Evolutionary conservation across 2,888 invertebrate species (phyloP), one percentile per base, ranked within the genome.

Genomic region (Dyspetes luteomarginatus): DNA sequence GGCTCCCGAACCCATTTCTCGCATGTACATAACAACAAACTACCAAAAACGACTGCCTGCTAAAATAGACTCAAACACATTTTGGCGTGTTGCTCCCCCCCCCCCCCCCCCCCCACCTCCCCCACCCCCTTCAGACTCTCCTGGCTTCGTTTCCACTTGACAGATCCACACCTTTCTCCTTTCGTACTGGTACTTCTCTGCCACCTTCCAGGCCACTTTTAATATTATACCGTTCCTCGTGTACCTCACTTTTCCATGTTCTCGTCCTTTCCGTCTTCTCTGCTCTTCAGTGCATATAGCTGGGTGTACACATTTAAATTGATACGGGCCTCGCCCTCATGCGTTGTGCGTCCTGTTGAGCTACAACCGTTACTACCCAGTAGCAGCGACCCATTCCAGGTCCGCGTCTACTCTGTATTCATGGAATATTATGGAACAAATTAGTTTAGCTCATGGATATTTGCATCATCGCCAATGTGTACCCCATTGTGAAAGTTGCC

Each of bases 381-480:
- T 26, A 19, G 3, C 22, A 43, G 30, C n/a, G 12, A 3, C 19
- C 43, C 72, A 45, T 24, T 19, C 67, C 73, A 64, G 82, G 81
- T 81, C 79, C 69, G n/a, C n/a, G 52, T 82, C 85, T 83, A 78
- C 82, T 89, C 88, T 82, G 88, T 89, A 89, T 89, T 89, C 89
- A 89, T 89, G 86, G 88, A 88, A 89, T 88, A 89, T 86, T 85
- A 83, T 82, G 83, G 80, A 74, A 81, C 81, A 83, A 85, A 86
- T 86, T 85, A 86, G 84, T 81, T 85, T 81, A 83, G 75, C 82
- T 75, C 50, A 55, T 67, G 64, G 84, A 82, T 84, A 84, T 86
- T 85, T 85, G 83, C 85, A 83, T 82, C 64, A 56, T 30, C 36
- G 50, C 26, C 64, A 73, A 71, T 79, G 69, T 81, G 69, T 58